These are phyloP conservation scores for Tympanuchus pallidicinctus DNA, from an alignment of 2,113 vertebrate species.

Conservation along the genomic window DNA sequence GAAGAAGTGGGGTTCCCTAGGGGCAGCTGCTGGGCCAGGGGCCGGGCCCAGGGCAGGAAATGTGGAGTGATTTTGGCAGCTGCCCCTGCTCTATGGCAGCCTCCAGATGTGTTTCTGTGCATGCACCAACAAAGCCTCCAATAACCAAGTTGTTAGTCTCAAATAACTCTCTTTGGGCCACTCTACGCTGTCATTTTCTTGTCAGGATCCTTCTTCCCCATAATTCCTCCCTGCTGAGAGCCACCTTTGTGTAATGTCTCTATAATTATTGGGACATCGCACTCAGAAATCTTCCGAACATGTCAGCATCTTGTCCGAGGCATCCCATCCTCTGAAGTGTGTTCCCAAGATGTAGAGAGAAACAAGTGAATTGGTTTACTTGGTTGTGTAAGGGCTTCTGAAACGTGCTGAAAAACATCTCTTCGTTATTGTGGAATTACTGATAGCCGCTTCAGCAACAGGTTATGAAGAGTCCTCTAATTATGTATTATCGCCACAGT, in stretches of 20 bases:
- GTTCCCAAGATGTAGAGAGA: accelerated
- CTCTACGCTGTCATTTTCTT: background rate
- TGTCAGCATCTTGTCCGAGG: background rate
- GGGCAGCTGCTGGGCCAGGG: too few species aligned
- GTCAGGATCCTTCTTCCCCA: background rate
- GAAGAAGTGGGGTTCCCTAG: background rate
- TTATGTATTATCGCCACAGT: conserved; percentile 34
- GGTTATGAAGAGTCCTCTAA: conserved; percentile 46
- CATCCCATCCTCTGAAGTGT: background rate
- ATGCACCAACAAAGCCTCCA: background rate
- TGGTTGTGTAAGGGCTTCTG: background rate
- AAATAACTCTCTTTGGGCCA: background rate
- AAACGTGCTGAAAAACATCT: background rate
- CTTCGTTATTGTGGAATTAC: conserved; percentile 47
- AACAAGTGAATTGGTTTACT: background rate
- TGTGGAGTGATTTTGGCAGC: background rate
- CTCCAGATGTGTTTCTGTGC: background rate
- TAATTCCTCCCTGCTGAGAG: background rate
- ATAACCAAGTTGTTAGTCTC: background rate
- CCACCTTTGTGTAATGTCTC: background rate
- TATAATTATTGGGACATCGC: too few species aligned
- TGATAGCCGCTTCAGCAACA: conserved; percentile 45
- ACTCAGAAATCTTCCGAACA: background rate
- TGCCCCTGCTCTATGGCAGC: background rate
- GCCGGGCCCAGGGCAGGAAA: background rate